A percentile compares a stretch with the other conserved stretches of the same genome.
Conservation (phyloP, 2,888 invertebrate genomes). For the Pherbina coryleti region DNA sequence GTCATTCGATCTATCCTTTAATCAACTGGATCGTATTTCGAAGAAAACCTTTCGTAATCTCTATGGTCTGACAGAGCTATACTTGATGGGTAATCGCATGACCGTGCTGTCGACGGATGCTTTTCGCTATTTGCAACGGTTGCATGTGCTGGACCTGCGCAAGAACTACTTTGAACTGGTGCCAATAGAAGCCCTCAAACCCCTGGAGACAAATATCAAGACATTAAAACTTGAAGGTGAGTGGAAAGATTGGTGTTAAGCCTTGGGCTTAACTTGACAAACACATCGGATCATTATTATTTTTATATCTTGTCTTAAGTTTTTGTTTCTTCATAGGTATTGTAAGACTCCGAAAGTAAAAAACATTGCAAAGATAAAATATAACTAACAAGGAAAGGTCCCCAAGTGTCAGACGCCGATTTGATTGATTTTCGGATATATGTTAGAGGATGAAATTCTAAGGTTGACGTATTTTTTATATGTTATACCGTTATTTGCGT, state of each 20-base stretch:
- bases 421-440: too few species aligned
- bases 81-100: constrained; percentile 86
- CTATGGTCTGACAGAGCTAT: constrained; percentile 81
- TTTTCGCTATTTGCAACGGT: constrained; percentile 81
- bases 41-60: constrained; percentile 83
- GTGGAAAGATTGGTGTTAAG: constrained; percentile 29
- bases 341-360: too few species aligned
- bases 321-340: too few species aligned
- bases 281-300: too few species aligned
- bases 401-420: too few species aligned
- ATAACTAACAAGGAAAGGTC: too few species aligned
- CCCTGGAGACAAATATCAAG: constrained; percentile 86
- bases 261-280: too few species aligned
- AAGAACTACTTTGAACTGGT: constrained; percentile 86
- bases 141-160: constrained; percentile 82
- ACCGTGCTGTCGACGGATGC: constrained; percentile 82
- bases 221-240: constrained; percentile 85
- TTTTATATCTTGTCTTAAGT: too few species aligned
- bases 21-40: constrained; percentile 83
- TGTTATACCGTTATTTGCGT: too few species aligned
- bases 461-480: too few species aligned
- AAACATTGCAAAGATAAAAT: too few species aligned
- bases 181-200: constrained; percentile 81
- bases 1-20: constrained; percentile 84
- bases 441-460: too few species aligned